Base-by-base conservation (phyloP, 2,113 vertebrate species). In the Oxygymnocypris stewartii region DNA sequence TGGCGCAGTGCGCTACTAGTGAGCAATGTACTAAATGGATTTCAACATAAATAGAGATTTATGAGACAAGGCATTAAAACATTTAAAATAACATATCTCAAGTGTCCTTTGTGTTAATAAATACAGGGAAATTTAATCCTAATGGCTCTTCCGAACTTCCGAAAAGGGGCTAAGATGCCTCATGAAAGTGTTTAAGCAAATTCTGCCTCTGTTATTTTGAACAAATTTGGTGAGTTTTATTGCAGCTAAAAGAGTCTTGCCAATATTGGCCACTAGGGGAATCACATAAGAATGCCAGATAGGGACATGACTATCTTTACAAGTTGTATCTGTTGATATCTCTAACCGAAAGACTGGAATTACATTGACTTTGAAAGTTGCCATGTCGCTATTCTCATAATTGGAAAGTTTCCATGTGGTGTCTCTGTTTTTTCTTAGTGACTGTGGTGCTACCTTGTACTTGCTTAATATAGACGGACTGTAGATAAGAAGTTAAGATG, bases 1-100 rank as follows among this genome's bases (percentile, higher is more conserved):
- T 89, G 85, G 84, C 87, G 76, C 18, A 18, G 14, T 89, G 44
- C 74, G 84, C 54, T 47, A 79, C 67, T 90, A 89, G 89, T 89
- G 91, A 93, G 85, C 67, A 84, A 91, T 88, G 87, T 84, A 63
- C 90, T 91, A 92, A 95, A 94, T 94, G 93, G 92, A 94, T 89
- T 89, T 90, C 86, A 93, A 91, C 86, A 89, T 94, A 95, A 95
- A 94, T 93, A 95, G 63, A 88, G 88, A 44, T 85, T 71, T 85
- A 90, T 84, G 85, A 86, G 82, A 88, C 79, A 84, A 89, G 89
- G 90, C 88, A 79, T 85, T 84, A 90, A 90, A 84, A 82, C 76
- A 91, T 87, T 86, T 85, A 89, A 89, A 86, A 54, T 47, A 89
- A 86, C 84, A 79, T 84, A 82, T 91, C 84, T 91, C 31, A 89